Base-by-base conservation (phyloP, 2,113 vertebrate genomes). In the Triplophysa tibetana region DNA sequence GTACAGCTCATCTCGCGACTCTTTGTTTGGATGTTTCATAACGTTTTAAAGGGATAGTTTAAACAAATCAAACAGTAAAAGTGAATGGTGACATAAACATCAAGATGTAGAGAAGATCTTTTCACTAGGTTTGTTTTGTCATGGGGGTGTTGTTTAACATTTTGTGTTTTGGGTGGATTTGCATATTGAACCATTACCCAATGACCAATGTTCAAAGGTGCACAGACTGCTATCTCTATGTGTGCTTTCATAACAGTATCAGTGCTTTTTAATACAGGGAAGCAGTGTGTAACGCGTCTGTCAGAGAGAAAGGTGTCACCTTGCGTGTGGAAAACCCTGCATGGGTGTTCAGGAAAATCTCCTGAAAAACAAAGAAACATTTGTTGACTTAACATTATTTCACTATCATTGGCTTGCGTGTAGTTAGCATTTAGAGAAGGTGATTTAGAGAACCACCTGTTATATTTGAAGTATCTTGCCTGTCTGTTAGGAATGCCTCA, bases 1-100 rank as follows among this genome's bases (percentile, higher is more conserved):
- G 98, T 99, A 87, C 81, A 92, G 29, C 38, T 14, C 4, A 1
- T 45, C 8, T 8, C n/a, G 3, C 14, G 6, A 19, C 33, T 45
- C 60, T 64, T 50, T 38, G 24, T 16, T 33, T 33, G 17, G 14
- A 12, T 52, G 16, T 50, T 52, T 69, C 3, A 52, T 4, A 4
- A 26, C 4, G 24, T 19, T 26, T 69, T 68, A 17, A 23, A 50
- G 14, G 50, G 50, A 52, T 52, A 48, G 45, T 48, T 48, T 11
- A 16, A 14, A 0, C 50, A 3, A 38, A 38, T 7, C 0, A 38
- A 38, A 38, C 33, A 1, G 33, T 38, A 7, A 38, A 38, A 38
- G 33, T 38, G 33, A 38, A 38, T 38, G 33, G 5, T 0, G 6
- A 17, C 54, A n/a, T 56, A 6, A 19, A 19, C 54, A 9, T 58